A percentile compares a stretch with the other conserved stretches of the same genome.
These are phyloP conservation scores for Florisuga fusca DNA, from an alignment of 2,797 vertebrate species.

Conservation along the genomic window DNA sequence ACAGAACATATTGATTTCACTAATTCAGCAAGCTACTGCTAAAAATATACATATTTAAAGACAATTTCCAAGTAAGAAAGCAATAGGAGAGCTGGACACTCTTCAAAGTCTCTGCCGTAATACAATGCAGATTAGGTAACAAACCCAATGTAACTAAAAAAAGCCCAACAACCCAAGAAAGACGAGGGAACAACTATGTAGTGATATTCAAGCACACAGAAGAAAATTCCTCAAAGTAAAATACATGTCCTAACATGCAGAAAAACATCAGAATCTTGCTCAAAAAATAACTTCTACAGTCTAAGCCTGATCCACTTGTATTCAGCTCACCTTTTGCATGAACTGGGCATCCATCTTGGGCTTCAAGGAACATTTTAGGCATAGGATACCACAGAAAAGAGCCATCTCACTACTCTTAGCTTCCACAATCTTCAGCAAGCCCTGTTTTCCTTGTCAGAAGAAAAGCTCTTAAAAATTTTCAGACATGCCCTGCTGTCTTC, in stretches of 20 bases:
- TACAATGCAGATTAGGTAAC: neutral
- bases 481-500: neutral
- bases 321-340: neutral
- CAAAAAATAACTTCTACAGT: neutral
- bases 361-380: neutral
- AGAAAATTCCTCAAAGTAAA: neutral
- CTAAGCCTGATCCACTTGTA: neutral
- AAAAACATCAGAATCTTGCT: neutral
- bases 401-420: neutral
- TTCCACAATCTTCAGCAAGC: neutral
- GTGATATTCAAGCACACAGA: neutral
- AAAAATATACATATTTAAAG: neutral
- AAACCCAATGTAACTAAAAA: neutral
- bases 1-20: neutral
- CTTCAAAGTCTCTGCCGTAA: no score
- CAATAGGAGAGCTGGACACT: neutral
- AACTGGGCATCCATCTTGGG: neutral
- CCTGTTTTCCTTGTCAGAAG: neutral
- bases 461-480: neutral
- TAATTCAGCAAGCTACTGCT: neutral
- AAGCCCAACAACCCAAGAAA: neutral
- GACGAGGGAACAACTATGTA: neutral
- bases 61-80: neutral
- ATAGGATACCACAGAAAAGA: neutral
- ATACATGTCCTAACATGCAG: neutral